Conservation (phyloP, 2,888 invertebrate genomes). For the Leucozona laternaria region DNA sequence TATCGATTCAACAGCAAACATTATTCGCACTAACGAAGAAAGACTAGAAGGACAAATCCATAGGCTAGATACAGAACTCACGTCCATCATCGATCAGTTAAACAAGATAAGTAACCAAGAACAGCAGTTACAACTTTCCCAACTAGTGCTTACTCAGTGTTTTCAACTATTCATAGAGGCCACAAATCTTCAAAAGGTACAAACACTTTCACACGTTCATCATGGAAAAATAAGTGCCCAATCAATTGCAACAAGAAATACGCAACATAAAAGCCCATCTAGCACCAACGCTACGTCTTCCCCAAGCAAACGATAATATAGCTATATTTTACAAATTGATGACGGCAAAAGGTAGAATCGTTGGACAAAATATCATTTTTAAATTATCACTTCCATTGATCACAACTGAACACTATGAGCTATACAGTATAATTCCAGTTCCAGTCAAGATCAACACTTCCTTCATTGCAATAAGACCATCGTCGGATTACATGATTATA, state of each 20-base stretch:
- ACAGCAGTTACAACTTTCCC: not conserved
- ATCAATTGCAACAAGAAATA: too few relatives aligned
- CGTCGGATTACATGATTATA: not conserved
- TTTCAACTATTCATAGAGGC: not conserved
- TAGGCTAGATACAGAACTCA: not conserved
- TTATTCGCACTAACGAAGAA: too few relatives aligned
- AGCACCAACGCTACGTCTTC: not conserved
- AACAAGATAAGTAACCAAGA: not conserved
- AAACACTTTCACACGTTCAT: not conserved
- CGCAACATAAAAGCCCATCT: too few relatives aligned
- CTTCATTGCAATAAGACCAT: slow-evolving; percentile 1
- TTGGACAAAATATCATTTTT: too few relatives aligned
- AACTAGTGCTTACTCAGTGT: not conserved
- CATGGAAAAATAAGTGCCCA: not conserved
- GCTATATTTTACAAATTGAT: not conserved
- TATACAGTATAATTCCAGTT: not conserved
- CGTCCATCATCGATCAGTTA: not conserved
- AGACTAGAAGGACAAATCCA: not conserved
- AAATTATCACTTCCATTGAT: too few relatives aligned
- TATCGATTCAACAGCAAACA: not conserved
- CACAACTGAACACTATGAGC: too few relatives aligned
- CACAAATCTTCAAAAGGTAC: too few relatives aligned
- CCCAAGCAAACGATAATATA: not conserved
- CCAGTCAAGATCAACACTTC: not conserved
- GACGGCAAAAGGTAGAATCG: not conserved